A percentile compares a stretch with the other conserved stretches of the same genome.
Evolutionary conservation across 2,888 invertebrate species (phyloP).

Genomic region (Agrilus biguttatus): DNA sequence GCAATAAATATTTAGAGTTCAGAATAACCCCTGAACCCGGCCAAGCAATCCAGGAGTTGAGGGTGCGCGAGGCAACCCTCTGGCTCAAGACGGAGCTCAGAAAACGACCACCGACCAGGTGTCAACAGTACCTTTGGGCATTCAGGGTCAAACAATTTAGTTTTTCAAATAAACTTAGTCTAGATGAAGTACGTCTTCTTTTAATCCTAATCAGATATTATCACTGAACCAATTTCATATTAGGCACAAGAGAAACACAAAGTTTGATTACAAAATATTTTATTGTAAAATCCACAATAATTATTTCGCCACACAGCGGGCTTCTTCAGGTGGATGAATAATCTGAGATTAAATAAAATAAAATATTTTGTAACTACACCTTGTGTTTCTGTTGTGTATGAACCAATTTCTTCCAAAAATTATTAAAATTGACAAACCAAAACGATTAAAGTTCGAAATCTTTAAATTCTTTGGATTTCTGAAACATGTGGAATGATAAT

Average conservation of each 20-base stretch:
- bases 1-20: constrained; percentile 76
- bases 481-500: too few relatives aligned
- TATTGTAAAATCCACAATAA: too few relatives aligned
- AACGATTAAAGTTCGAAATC: neutral
- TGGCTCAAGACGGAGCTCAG: constrained; percentile 55
- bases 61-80: constrained; percentile 64
- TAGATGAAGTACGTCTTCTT: constrained; percentile 36
- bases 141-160: constrained; percentile 30
- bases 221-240: neutral
- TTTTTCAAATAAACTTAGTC: constrained; percentile 23
- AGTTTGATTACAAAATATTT: too few relatives aligned
- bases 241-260: too few relatives aligned
- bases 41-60: constrained; percentile 42
- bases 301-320: too few relatives aligned
- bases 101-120: constrained; percentile 15
- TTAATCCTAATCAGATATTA: neutral
- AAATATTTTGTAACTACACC: too few relatives aligned
- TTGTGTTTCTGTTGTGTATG: too few relatives aligned
- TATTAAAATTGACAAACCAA: too few relatives aligned
- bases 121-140: constrained; percentile 9
- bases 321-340: too few relatives aligned
- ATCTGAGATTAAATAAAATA: too few relatives aligned
- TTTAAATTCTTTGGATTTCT: too few relatives aligned
- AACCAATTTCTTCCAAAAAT: too few relatives aligned
- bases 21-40: constrained; percentile 47